Base-by-base conservation (phyloP, 2,797 vertebrate genomes). In the Huso huso region DNA sequence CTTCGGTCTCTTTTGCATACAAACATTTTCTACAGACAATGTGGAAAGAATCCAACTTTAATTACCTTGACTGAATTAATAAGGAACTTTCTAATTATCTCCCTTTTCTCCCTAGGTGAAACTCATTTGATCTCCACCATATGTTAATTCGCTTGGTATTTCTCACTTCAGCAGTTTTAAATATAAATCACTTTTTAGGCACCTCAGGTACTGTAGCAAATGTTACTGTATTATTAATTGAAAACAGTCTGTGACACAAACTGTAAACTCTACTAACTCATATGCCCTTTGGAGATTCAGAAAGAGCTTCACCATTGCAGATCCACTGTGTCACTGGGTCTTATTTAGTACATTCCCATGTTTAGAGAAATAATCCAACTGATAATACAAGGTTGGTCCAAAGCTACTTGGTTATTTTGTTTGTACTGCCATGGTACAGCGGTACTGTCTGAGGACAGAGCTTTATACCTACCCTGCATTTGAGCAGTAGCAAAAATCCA, bases 41-140 rank as follows among this genome's bases (percentile, higher is more conserved):
- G 64, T 66, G 67, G 55, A 60, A 64, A 62, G 63, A 72, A 72
- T 72, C 64, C 53, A 57, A 58, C 52, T 69, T 72, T 72, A 72
- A 72, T 69, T 72, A 72, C 67, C 60, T 65, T 68, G 48, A 65
- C 63, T 66, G 64, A 72, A 72, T 72, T 65, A 72, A 69, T 66
- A 63, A 66, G 66, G 64, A 72, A 63, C 52, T 66, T 53, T 66
- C 64, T 62, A 69, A 66, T 69, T 72, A 63, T 72, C 71, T 69
- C 12, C 12, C 51, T 49, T 51, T 72, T 66, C 57, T 63, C 70
- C 63, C 70, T 63, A 65, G 63, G 51, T 66, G 61, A 37, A 63
- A 7, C 63, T 10, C 59, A 71, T 72, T 72, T 72, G 71, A 69
- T 66, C 63, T 63, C 61, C 55, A 48, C 67, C 64, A 66, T 72